Percentiles rank a stretch among this genome's conserved stretches.
These are phyloP conservation scores for Sebastes ruberrimus DNA, from an alignment of 2,797 vertebrate species.

Conservation along the genomic window DNA sequence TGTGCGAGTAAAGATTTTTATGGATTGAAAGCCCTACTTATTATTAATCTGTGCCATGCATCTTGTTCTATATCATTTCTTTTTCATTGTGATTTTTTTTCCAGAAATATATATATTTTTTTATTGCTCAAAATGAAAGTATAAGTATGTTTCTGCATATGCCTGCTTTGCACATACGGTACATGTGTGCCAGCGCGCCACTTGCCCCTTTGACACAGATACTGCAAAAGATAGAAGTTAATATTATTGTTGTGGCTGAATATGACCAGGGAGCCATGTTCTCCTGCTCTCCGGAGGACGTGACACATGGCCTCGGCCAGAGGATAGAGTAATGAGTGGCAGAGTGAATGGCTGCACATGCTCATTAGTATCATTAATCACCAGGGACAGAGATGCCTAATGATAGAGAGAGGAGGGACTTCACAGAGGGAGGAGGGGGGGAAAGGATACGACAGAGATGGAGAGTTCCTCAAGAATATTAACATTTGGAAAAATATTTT, in stretches of 20 bases:
- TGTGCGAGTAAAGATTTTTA: no score
- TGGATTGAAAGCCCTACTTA: no score
- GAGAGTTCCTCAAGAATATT: slow-evolving; percentile 68
- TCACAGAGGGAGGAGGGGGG: slow-evolving; percentile 43
- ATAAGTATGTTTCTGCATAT: not conserved
- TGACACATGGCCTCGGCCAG: slow-evolving; percentile 72
- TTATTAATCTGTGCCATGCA: not conserved
- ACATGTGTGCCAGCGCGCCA: not conserved
- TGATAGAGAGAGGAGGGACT: slow-evolving; percentile 71
- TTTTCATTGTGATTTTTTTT: not conserved
- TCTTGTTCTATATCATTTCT: not conserved
- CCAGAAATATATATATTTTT: not conserved
- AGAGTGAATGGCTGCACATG: slow-evolving; percentile 78
- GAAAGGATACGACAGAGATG: slow-evolving; percentile 69
- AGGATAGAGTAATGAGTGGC: slow-evolving; percentile 76
- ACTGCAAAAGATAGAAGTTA: slow-evolving; percentile 32
- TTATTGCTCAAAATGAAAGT: not conserved
- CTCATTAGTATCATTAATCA: slow-evolving; percentile 85
- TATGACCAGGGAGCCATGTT: slow-evolving; percentile 44
- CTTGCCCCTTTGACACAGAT: slow-evolving; percentile 25
- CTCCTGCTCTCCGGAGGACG: slow-evolving; percentile 54
- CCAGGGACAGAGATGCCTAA: slow-evolving; percentile 74
- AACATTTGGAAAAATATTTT: slow-evolving; percentile 66
- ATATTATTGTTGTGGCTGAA: slow-evolving; percentile 54
- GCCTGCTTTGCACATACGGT: not conserved